These are phyloP conservation scores for Coboldia fuscipes DNA, from an alignment of 1,140 invertebrate genomes.

Conservation along the genomic window DNA sequence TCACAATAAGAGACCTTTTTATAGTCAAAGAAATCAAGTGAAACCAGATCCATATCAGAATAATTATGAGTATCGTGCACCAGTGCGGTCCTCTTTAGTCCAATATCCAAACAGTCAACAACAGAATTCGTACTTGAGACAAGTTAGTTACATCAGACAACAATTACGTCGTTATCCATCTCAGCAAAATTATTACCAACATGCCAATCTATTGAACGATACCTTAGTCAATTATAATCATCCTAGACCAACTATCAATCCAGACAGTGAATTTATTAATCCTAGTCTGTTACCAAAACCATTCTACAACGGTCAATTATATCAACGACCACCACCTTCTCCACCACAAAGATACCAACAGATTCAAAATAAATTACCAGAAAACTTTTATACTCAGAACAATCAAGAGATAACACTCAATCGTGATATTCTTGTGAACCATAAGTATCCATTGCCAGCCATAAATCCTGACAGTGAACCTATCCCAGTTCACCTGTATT, in stretches of 20 bases:
- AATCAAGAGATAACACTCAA: slow-evolving; percentile 17
- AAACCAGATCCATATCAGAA: slow-evolving; percentile 1
- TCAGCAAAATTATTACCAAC: slow-evolving; percentile 12
- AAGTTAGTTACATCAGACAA: slow-evolving; percentile 8
- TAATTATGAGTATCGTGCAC: too few species aligned
- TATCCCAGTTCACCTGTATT: slow-evolving; percentile 5
- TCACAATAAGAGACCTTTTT: not conserved
- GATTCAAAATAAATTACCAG: slow-evolving; percentile 7
- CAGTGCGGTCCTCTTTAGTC: slow-evolving; percentile 14
- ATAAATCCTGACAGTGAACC: slow-evolving; percentile 29
- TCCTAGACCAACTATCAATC: slow-evolving; percentile 33
- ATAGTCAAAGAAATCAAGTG: slow-evolving; percentile 4
- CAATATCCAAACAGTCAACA: slow-evolving; percentile 4
- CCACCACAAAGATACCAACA: slow-evolving; percentile 6
- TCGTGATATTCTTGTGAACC: slow-evolving; percentile 27
- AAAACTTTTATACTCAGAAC: slow-evolving; percentile 7
- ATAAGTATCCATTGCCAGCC: slow-evolving; percentile 23
- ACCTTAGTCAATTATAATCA: slow-evolving; percentile 37
- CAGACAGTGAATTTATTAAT: slow-evolving; percentile 39
- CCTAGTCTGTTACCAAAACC: slow-evolving; percentile 6
- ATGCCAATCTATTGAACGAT: slow-evolving; percentile 29
- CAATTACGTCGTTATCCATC: slow-evolving; percentile 21
- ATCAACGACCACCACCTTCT: slow-evolving; percentile 1
- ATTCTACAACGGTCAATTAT: not conserved
- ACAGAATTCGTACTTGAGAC: slow-evolving; percentile 2